A percentile compares a stretch with the other conserved stretches of the same genome.
phyloP scores from a whole-genome alignment of 2,888 invertebrate genomes.

The Clanis bilineata region DNA sequence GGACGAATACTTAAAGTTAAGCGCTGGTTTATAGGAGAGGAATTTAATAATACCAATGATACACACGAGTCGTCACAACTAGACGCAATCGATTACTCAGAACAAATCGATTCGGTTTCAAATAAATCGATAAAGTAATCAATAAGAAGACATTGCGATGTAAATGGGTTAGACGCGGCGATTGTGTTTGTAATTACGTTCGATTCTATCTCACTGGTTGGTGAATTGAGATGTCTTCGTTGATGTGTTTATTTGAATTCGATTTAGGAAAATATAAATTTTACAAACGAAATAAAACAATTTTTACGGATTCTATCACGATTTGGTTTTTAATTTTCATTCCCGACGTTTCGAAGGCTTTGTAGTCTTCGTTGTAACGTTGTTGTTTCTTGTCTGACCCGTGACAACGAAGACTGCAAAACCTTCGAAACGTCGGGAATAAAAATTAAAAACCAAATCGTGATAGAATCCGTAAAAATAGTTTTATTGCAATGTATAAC shows the following conservation, averaged over 20 bases:
- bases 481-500: no score
- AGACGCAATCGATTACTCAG: background rate
- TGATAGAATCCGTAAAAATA: no score
- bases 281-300: background rate
- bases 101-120: constrained; percentile 1
- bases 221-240: background rate
- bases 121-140: background rate
- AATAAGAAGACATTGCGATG: constrained; percentile 10
- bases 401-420: no score
- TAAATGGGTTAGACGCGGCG: constrained; percentile 6
- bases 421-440: no score
- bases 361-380: no score
- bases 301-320: background rate
- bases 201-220: background rate
- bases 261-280: background rate
- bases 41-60: background rate
- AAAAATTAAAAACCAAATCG: no score
- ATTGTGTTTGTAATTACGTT: constrained; percentile 15
- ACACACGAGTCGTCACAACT: background rate
- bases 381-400: no score
- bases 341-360: no score
- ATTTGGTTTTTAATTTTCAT: no score
- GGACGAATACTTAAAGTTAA: no score
- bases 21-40: no score
- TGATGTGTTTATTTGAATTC: background rate